Evolutionary conservation across 2,113 vertebrate species (phyloP).

Genomic region (Equus przewalskii): DNA sequence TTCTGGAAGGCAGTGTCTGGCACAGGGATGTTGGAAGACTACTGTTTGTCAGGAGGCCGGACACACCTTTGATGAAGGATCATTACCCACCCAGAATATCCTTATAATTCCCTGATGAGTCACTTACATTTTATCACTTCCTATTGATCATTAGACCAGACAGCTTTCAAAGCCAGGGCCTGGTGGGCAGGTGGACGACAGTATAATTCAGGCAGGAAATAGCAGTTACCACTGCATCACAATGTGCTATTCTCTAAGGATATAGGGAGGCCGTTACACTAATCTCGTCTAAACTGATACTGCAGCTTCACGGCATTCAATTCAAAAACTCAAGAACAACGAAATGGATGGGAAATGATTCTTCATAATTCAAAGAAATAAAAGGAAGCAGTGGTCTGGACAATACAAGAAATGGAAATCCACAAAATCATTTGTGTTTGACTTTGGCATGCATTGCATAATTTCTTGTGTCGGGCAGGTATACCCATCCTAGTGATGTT

Average conservation of each 20-base stretch:
- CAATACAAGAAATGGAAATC: background rate
- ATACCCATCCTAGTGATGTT: background rate
- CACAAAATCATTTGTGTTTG: background rate
- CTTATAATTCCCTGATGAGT: conserved; percentile 34
- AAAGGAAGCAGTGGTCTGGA: background rate
- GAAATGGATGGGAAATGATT: background rate
- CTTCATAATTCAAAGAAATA: background rate
- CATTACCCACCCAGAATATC: conserved; percentile 57
- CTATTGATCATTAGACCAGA: conserved; percentile 47
- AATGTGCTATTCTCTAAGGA: background rate
- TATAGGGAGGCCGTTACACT: background rate
- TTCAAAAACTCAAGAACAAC: background rate
- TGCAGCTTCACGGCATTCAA: background rate
- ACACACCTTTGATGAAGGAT: conserved; percentile 73
- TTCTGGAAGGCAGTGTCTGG: background rate
- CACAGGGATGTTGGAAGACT: background rate
- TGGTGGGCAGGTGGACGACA: conserved; percentile 17
- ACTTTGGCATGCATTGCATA: background rate
- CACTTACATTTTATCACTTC: conserved; percentile 79
- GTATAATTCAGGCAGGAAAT: conserved; percentile 61
- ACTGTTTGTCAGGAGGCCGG: conserved; percentile 53
- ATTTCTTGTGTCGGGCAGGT: background rate
- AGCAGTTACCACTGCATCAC: background rate
- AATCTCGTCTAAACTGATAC: background rate
- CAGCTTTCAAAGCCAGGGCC: conserved; percentile 67